Evolutionary conservation across 2,888 invertebrate species (phyloP).

Genomic region (Elysia crispata): DNA sequence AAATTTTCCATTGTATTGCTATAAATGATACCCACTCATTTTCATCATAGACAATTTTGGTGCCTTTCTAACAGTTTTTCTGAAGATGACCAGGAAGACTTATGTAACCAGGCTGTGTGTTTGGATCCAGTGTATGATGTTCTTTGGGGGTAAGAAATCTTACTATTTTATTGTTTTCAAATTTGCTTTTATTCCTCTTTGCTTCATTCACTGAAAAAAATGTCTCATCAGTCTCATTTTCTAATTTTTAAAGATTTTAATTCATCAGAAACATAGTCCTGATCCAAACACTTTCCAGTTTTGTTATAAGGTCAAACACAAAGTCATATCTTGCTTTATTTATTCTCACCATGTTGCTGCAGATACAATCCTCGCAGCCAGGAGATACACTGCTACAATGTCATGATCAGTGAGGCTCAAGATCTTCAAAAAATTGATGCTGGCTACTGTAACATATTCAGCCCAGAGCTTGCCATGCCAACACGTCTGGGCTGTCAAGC

Average conservation of each 20-base stretch:
- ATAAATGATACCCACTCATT: no score
- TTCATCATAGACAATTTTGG: background rate
- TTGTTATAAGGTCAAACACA: background rate
- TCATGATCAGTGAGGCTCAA: constrained; percentile 86
- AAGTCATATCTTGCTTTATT: background rate
- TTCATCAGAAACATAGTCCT: no score
- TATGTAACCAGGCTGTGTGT: constrained; percentile 87
- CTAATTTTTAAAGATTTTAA: no score
- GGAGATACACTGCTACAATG: constrained; percentile 88
- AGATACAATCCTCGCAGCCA: constrained; percentile 82
- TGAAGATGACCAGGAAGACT: constrained; percentile 89
- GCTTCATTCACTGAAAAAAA: no score
- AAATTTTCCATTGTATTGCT: no score
- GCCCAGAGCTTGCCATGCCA: constrained; percentile 90
- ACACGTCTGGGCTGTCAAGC: constrained; percentile 80
- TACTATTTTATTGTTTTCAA: no score
- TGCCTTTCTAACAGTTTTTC: constrained; percentile 80
- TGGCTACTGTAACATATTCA: constrained; percentile 82
- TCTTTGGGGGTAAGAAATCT: constrained; percentile 86
- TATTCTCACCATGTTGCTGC: constrained; percentile 21
- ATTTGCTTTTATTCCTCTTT: no score
- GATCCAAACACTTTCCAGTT: no score
- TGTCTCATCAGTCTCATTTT: no score
- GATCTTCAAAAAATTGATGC: constrained; percentile 68
- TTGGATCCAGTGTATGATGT: constrained; percentile 95